Evolutionary conservation across 1,140 invertebrate species (phyloP).

Genomic region (Oryctes rhinoceros): DNA sequence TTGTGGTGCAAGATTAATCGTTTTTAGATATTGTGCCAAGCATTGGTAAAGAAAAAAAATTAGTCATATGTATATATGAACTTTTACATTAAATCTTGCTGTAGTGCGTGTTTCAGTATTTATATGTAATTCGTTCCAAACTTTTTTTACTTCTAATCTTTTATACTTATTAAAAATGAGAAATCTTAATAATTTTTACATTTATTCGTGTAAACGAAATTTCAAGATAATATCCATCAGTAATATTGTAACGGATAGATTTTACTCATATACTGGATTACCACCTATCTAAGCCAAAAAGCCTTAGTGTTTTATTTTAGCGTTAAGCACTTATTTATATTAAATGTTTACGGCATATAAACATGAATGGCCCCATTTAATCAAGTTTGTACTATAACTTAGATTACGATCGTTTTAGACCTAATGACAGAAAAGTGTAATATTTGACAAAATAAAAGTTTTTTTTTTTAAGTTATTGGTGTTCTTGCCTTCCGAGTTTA

Average conservation of each 20-base stretch:
- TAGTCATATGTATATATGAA: constrained; percentile 23
- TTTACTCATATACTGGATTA: constrained; percentile 6
- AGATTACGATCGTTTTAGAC: constrained; percentile 25
- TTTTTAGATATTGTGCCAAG: constrained; percentile 27
- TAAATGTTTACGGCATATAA: constrained; percentile 3
- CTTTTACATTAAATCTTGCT: neutral
- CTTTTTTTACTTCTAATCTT: constrained; percentile 20
- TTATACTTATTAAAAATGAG: neutral
- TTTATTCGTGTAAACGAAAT: neutral
- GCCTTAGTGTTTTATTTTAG: constrained; percentile 24
- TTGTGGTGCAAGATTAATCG: constrained; percentile 13
- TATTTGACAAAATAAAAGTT: constrained; percentile 30
- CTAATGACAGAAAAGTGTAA: constrained; percentile 17
- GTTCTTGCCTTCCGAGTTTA: neutral
- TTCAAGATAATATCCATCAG: neutral
- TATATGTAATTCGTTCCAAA: constrained; percentile 15
- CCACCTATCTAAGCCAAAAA: constrained; percentile 9
- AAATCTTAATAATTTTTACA: neutral
- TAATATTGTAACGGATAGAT: constrained; percentile 8
- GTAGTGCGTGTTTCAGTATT: constrained; percentile 9
- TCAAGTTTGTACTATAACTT: constrained; percentile 19
- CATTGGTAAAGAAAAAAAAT: constrained; percentile 6
- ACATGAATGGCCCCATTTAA: neutral
- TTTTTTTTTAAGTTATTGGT: neutral
- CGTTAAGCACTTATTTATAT: constrained; percentile 24